phyloP scores from a whole-genome alignment of 2,113 vertebrate genomes.

The Lichenostomus cassidix region DNA sequence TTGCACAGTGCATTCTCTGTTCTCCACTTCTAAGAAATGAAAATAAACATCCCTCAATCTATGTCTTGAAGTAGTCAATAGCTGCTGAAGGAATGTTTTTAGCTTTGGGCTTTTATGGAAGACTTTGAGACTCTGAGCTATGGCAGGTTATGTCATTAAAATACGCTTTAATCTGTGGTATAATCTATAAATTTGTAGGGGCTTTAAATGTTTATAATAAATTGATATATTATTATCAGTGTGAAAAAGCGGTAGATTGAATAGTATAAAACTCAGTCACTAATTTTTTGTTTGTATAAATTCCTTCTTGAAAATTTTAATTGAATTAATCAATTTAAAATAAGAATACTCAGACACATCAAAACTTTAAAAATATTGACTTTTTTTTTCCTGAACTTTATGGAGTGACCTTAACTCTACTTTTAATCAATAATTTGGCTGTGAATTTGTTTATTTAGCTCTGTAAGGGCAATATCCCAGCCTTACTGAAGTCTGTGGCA shows the following conservation, averaged over 20 bases:
- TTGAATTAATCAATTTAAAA: neutral
- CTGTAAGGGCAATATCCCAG: neutral
- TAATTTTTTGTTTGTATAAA: neutral
- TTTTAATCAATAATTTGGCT: neutral
- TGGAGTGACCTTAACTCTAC: neutral
- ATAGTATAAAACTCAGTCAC: neutral
- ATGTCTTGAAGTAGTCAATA: constrained; percentile 17
- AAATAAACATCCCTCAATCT: neutral
- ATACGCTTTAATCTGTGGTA: neutral
- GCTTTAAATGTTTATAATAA: neutral
- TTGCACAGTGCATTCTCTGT: neutral
- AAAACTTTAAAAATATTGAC: neutral
- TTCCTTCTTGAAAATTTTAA: neutral
- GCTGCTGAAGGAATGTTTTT: neutral
- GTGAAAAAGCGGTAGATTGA: neutral
- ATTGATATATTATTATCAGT: neutral
- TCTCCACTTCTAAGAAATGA: neutral
- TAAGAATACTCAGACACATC: neutral
- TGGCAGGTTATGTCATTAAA: neutral
- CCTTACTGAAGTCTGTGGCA: neutral
- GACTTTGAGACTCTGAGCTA: neutral
- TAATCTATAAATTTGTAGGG: neutral
- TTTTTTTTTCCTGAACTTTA: neutral
- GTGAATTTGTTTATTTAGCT: neutral
- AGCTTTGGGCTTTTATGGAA: neutral